Evolutionary conservation across 2,113 vertebrate species (phyloP).

Genomic region (Cyanoramphus novaezelandiae): DNA sequence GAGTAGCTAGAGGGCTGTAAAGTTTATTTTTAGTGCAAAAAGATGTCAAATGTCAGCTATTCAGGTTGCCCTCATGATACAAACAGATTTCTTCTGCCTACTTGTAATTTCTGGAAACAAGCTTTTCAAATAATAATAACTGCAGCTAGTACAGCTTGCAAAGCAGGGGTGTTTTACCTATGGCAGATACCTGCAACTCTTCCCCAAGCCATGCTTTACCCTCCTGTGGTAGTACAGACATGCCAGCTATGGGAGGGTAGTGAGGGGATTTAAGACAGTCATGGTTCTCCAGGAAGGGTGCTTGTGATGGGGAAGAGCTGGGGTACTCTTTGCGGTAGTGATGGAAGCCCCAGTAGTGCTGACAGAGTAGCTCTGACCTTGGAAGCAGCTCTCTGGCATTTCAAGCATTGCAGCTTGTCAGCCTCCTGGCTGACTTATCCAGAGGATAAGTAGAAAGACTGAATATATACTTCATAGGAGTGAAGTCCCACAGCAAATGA

Average conservation of each 20-base stretch:
- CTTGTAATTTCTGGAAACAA: background rate
- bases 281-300: background rate
- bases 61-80: background rate
- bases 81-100: background rate
- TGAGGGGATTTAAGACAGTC: background rate
- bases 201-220: background rate
- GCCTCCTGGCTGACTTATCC: background rate
- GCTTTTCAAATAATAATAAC: background rate
- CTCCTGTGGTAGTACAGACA: background rate
- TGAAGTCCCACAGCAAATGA: background rate
- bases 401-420: accelerated
- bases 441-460: background rate
- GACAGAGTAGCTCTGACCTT: background rate
- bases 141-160: background rate
- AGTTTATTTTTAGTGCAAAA: background rate
- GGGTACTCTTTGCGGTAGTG: background rate
- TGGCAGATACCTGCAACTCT: background rate
- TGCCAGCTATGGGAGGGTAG: background rate
- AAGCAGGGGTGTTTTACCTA: background rate
- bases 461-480: background rate
- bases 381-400: background rate
- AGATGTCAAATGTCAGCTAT: background rate
- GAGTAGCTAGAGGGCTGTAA: background rate
- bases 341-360: accelerated
- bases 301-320: background rate